Evolutionary conservation across 53 echinoderm and acorn worm genomes (phyloP).

Genomic region (Echinometra lucunter): DNA sequence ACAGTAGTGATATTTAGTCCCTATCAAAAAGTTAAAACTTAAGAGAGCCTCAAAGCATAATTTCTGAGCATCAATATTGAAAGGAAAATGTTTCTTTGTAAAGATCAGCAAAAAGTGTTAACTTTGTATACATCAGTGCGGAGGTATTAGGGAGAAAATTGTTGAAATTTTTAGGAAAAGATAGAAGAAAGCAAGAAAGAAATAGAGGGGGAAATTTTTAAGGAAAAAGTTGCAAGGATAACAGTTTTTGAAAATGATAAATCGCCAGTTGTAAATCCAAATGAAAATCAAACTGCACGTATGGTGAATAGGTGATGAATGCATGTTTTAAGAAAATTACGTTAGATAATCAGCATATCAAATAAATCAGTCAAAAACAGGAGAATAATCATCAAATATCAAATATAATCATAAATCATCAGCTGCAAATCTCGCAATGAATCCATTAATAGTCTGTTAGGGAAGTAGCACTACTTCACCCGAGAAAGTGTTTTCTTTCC

Average conservation of each 20-base stretch:
- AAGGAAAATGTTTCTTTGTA: too few species aligned
- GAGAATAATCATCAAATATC: constrained; percentile 3
- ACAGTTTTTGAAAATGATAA: neutral
- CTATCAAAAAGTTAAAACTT: too few species aligned
- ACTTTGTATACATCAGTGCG: neutral
- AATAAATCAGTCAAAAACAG: neutral
- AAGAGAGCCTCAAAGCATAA: too few species aligned
- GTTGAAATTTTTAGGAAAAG: neutral
- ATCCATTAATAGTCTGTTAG: neutral
- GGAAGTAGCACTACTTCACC: neutral
- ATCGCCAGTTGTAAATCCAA: neutral
- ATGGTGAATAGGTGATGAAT: neutral
- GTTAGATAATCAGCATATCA: neutral
- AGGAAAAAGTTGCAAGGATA: neutral
- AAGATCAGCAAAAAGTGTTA: neutral
- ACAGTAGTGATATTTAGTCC: too few species aligned
- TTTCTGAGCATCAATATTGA: too few species aligned
- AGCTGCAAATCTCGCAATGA: neutral
- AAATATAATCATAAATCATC: constrained; percentile 30
- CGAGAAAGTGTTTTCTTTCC: constrained; percentile 56
- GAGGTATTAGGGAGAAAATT: neutral
- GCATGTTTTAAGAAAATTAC: neutral
- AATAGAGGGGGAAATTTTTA: neutral
- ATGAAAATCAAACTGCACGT: neutral
- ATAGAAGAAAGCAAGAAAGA: neutral